These are phyloP conservation scores for Aplochiton taeniatus DNA, from an alignment of 2,797 vertebrate genomes.

Conservation along the genomic window DNA sequence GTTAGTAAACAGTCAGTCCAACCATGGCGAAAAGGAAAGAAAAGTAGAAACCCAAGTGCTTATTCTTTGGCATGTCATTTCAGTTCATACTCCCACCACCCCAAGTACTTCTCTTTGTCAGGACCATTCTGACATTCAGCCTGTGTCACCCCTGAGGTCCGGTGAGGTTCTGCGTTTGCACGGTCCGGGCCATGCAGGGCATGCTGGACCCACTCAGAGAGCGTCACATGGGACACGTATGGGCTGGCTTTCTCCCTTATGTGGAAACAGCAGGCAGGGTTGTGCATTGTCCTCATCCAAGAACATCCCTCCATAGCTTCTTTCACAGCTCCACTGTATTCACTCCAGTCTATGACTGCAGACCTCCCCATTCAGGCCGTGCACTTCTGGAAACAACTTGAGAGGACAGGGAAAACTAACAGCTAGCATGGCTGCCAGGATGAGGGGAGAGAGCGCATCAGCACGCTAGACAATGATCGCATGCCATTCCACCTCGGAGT, in stretches of 20 bases:
- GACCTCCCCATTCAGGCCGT: slow-evolving; percentile 52
- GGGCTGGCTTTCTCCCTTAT: slow-evolving; percentile 37
- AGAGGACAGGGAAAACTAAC: slow-evolving; percentile 28
- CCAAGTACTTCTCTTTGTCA: slow-evolving; percentile 24
- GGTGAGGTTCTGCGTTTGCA: slow-evolving; percentile 65
- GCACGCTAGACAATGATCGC: slow-evolving; percentile 1
- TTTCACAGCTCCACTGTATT: slow-evolving; percentile 25
- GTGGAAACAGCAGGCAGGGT: slow-evolving; percentile 39
- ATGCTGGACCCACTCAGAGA: slow-evolving; percentile 63
- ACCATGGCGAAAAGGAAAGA: not conserved
- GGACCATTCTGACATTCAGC: slow-evolving; percentile 36
- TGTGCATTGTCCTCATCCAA: slow-evolving; percentile 28
- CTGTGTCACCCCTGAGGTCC: slow-evolving; percentile 51
- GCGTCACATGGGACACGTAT: slow-evolving; percentile 48
- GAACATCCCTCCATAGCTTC: slow-evolving; percentile 19
- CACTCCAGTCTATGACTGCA: slow-evolving; percentile 32
- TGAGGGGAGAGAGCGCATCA: not conserved
- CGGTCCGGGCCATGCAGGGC: slow-evolving; percentile 68
- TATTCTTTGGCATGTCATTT: not conserved
- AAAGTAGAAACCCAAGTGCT: not conserved
- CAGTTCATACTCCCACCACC: slow-evolving; percentile 8
- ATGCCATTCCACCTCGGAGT: slow-evolving; percentile 17
- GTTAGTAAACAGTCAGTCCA: slow-evolving; percentile 63
- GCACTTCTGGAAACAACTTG: slow-evolving; percentile 71
- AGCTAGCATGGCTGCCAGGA: slow-evolving; percentile 23